A percentile compares a stretch with the other conserved stretches of the same genome.
phyloP scores from a whole-genome alignment of 2,888 invertebrate species.

The Mechanitis messenoides region DNA sequence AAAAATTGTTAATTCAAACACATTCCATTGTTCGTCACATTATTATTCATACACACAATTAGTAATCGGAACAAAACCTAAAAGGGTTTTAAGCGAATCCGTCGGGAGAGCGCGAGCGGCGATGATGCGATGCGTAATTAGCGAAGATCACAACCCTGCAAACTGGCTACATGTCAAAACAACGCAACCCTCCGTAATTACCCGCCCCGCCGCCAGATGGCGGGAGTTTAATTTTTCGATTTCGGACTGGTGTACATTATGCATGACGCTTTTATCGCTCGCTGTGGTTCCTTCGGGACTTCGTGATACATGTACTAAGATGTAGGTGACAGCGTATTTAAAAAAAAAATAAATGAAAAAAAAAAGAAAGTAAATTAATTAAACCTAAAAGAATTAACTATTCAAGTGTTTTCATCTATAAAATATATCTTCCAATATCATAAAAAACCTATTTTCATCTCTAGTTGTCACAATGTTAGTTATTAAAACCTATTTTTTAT shows the following conservation, averaged over 20 bases:
- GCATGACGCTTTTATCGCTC: conserved; percentile 75
- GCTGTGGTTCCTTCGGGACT: conserved; percentile 71
- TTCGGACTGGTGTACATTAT: conserved; percentile 72
- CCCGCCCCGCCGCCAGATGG: conserved; percentile 63
- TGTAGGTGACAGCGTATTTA: conserved; percentile 33
- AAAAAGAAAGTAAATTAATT: not conserved
- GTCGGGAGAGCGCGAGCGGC: conserved; percentile 25
- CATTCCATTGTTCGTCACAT: conserved; percentile 13
- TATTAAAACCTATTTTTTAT: too few species aligned
- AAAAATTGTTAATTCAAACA: conserved; percentile 5
- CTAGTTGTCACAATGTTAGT: too few species aligned
- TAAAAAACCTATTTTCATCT: too few species aligned
- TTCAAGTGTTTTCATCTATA: too few species aligned
- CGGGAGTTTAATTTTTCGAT: conserved; percentile 75
- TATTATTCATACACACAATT: conserved; percentile 30
- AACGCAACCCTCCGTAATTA: conserved; percentile 53
- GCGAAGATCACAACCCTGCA: conserved; percentile 51
- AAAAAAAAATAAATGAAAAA: not conserved
- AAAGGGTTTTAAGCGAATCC: conserved; percentile 31
- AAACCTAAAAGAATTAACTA: not conserved
- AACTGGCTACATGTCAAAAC: conserved; percentile 50
- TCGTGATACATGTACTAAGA: conserved; percentile 29
- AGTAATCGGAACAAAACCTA: conserved; percentile 32
- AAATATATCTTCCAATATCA: too few species aligned
- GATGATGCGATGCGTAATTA: conserved; percentile 49